These are phyloP conservation scores for Drosophila repletoides DNA, from an alignment of 1,140 invertebrate species.

Conservation along the genomic window DNA sequence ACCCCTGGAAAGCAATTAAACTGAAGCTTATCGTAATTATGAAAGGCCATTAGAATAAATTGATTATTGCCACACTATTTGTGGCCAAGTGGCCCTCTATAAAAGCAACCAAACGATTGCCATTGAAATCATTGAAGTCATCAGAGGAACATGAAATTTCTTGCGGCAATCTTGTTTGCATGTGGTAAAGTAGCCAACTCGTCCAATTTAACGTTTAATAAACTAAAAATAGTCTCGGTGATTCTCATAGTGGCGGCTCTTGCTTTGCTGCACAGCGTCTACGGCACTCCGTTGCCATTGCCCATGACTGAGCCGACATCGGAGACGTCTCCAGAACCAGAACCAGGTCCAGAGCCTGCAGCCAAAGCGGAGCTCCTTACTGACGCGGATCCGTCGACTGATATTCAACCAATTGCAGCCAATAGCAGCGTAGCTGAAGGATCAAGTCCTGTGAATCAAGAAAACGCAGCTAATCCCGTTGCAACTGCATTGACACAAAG, in stretches of 20 bases:
- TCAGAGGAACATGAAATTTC: slow-evolving; percentile 48
- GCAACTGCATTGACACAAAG: too few relatives aligned
- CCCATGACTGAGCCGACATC: slow-evolving; percentile 4
- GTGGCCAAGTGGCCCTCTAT: slow-evolving; percentile 17
- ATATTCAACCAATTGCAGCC: not conserved
- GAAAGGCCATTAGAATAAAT: slow-evolving; percentile 25
- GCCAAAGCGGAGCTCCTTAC: not conserved
- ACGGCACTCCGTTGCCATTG: slow-evolving; percentile 14
- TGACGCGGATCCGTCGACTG: too few relatives aligned
- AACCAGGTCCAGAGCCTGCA: not conserved
- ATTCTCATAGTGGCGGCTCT: slow-evolving; percentile 52
- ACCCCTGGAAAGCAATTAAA: not conserved
- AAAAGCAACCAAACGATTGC: slow-evolving; percentile 38
- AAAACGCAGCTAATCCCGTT: not conserved
- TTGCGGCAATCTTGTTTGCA: slow-evolving; percentile 47
- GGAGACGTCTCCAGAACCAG: slow-evolving; percentile 1
- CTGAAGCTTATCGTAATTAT: slow-evolving; percentile 26
- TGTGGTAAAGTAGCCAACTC: slow-evolving; percentile 47
- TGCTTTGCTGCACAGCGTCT: slow-evolving; percentile 44
- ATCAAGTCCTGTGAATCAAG: not conserved
- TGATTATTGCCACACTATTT: slow-evolving; percentile 32
- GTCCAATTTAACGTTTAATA: slow-evolving; percentile 17
- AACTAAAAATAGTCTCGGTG: slow-evolving; percentile 47
- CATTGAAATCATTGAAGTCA: not conserved
- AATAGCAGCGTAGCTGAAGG: not conserved